Conservation (phyloP, 2,113 vertebrate genomes). For the Leuciscus idus region DNA sequence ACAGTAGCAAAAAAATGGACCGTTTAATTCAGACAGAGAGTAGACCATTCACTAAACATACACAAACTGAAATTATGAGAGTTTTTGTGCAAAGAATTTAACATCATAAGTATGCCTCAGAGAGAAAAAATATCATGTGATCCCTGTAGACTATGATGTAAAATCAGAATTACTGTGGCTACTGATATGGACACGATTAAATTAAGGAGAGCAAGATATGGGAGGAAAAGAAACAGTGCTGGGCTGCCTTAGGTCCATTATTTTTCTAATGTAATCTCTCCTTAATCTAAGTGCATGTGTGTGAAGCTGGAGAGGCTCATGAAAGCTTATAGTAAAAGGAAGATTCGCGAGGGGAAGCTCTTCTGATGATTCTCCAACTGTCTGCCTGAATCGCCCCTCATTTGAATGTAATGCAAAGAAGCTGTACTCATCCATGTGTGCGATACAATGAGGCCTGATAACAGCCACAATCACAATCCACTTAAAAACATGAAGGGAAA, state of each 20-base stretch:
- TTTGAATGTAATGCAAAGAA: slow-evolving; percentile 29
- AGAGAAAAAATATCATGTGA: background rate
- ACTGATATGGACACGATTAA: background rate
- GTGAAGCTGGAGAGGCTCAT: slow-evolving; percentile 1
- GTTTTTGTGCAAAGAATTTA: background rate
- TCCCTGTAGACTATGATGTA: background rate
- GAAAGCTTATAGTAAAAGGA: background rate
- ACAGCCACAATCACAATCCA: background rate
- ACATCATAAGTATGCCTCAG: background rate
- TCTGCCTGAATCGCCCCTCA: background rate
- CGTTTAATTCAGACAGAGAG: background rate
- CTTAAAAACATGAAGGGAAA: background rate
- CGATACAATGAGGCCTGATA: background rate
- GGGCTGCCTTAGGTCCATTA: background rate
- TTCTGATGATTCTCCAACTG: background rate
- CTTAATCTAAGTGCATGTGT: slow-evolving; percentile 19
- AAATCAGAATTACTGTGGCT: background rate
- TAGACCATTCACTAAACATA: background rate
- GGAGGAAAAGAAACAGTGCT: background rate
- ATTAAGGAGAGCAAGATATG: slow-evolving; percentile 8
- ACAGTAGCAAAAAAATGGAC: background rate
- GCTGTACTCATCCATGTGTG: background rate
- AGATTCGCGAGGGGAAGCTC: background rate
- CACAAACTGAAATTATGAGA: background rate
- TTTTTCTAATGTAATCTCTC: background rate